Percentiles rank a stretch among this genome's conserved stretches.
These are phyloP conservation scores for Amia ocellicauda DNA, from an alignment of 2,113 vertebrate species.

Conservation along the genomic window DNA sequence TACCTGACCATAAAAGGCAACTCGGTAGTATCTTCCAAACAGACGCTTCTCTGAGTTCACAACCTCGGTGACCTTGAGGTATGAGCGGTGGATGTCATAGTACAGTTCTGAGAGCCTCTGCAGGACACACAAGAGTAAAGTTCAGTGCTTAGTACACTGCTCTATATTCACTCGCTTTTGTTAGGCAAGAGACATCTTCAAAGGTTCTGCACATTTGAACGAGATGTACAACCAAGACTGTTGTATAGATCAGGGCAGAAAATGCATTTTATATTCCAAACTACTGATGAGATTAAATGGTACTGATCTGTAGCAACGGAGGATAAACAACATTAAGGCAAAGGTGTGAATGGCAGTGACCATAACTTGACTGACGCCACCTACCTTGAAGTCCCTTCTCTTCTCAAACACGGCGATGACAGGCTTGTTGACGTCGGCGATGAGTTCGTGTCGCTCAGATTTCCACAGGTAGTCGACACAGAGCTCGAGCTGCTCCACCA, in stretches of 20 bases:
- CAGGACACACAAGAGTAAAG: not conserved
- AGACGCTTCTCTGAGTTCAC: slow-evolving; percentile 93
- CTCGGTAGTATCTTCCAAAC: slow-evolving; percentile 92
- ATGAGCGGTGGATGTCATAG: slow-evolving; percentile 95
- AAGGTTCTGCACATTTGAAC: no score
- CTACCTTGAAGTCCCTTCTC: slow-evolving; percentile 92
- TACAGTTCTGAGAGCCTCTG: slow-evolving; percentile 93
- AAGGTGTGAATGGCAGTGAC: slow-evolving; percentile 39
- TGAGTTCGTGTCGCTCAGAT: slow-evolving; percentile 90
- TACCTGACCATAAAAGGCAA: slow-evolving; percentile 97
- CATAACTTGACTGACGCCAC: slow-evolving; percentile 57
- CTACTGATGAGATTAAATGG: no score
- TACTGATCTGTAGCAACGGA: not conserved
- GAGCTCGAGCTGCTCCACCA: slow-evolving; percentile 91
- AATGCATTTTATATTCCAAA: no score
- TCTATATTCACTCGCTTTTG: no score
- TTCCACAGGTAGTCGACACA: slow-evolving; percentile 97
- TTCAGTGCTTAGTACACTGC: no score
- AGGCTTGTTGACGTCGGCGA: slow-evolving; percentile 95
- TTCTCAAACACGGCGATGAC: slow-evolving; percentile 96
- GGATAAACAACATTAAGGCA: no score
- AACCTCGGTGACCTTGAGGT: slow-evolving; percentile 93
- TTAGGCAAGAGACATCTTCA: no score
- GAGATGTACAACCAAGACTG: no score
- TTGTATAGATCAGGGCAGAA: no score